Evolutionary conservation across 2,113 vertebrate genomes (phyloP).

Genomic region (Eira barbara): DNA sequence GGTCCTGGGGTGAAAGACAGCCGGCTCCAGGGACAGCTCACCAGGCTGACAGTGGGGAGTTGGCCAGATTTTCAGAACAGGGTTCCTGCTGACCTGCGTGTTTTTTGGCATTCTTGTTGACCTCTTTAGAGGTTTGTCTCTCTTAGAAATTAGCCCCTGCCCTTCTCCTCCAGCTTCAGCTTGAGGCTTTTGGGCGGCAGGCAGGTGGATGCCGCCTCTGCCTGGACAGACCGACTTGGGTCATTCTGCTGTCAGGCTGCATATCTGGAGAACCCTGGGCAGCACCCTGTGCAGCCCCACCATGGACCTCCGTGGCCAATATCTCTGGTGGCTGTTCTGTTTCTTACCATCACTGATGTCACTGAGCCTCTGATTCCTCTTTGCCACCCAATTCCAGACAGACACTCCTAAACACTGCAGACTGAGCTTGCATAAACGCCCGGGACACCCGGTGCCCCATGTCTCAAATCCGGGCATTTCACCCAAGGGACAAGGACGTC

Average conservation of each 20-base stretch:
- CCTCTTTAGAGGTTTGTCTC: background rate
- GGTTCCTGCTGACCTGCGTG: background rate
- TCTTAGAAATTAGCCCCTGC: background rate
- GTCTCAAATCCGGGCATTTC: background rate
- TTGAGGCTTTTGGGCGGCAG: background rate
- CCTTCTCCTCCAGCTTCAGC: background rate
- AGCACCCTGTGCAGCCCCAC: background rate
- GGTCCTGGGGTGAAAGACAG: background rate
- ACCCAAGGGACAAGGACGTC: fast-evolving
- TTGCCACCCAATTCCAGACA: background rate
- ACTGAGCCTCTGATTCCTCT: background rate
- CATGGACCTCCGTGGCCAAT: background rate
- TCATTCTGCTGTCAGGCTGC: too few relatives aligned
- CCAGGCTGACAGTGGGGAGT: background rate
- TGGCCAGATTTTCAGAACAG: background rate
- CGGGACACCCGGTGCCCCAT: background rate
- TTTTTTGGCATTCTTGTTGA: background rate
- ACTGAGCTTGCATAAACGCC: background rate
- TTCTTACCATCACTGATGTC: background rate
- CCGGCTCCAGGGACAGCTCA: background rate
- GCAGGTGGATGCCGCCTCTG: fast-evolving
- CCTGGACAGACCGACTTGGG: background rate
- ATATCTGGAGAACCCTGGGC: background rate
- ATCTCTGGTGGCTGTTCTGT: fast-evolving
- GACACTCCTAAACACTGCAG: background rate